phyloP scores from a whole-genome alignment of 1,140 invertebrate species.

The Orius laevigatus region DNA sequence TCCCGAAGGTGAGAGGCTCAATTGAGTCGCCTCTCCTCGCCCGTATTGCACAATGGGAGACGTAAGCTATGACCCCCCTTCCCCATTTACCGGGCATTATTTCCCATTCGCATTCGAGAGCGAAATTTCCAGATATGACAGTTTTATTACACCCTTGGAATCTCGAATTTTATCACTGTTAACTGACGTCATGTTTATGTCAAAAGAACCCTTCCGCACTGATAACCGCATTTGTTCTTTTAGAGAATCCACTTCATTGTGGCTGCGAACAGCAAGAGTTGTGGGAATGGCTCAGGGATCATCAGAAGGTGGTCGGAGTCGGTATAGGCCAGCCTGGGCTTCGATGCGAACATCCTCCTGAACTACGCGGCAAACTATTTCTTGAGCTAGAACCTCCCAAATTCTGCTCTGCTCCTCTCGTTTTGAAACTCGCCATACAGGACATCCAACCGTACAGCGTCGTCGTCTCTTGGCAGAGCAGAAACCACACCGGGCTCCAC shows the following conservation, averaged over 20 bases:
- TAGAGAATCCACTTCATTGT: slow-evolving; percentile 71
- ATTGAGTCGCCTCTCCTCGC: no score
- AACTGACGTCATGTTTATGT: no score
- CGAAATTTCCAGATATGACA: no score
- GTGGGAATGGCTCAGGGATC: slow-evolving; percentile 77
- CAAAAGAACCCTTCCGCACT: no score
- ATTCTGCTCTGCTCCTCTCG: slow-evolving; percentile 65
- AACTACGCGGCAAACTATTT: slow-evolving; percentile 55
- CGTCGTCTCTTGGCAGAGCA: slow-evolving; percentile 72
- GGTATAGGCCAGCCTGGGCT: slow-evolving; percentile 33
- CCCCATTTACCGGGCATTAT: no score
- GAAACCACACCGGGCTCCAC: slow-evolving; percentile 68
- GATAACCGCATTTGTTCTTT: not conserved
- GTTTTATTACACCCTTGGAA: no score
- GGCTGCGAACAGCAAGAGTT: slow-evolving; percentile 69
- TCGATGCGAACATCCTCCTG: slow-evolving; percentile 59
- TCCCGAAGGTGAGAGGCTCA: no score
- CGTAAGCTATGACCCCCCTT: no score
- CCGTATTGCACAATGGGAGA: no score
- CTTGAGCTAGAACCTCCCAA: slow-evolving; percentile 56
- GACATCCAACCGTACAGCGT: slow-evolving; percentile 79
- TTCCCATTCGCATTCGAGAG: no score
- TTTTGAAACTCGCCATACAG: slow-evolving; percentile 65
- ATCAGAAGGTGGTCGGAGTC: slow-evolving; percentile 46
- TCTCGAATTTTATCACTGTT: no score